Evolutionary conservation across 2,113 vertebrate species (phyloP).

Genomic region (Lepus timidus): DNA sequence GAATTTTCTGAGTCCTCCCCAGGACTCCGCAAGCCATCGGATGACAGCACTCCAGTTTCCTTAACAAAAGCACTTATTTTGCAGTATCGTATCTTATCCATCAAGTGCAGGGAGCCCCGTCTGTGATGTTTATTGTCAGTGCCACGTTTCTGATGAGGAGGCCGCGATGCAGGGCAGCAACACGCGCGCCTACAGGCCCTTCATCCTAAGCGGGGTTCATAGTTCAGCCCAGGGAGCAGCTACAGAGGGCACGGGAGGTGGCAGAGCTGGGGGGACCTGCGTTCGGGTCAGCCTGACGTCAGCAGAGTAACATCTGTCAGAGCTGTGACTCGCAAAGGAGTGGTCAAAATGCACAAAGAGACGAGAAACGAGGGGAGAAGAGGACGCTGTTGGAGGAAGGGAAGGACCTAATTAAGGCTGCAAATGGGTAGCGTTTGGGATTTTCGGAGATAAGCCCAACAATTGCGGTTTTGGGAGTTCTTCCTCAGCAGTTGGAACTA

Average conservation of each 20-base stretch:
- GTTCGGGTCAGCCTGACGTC: background rate
- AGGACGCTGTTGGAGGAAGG: background rate
- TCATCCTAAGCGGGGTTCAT: background rate
- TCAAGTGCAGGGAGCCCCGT: background rate
- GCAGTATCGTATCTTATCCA: background rate
- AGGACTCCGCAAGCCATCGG: background rate
- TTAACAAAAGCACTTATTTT: background rate
- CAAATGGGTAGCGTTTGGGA: background rate
- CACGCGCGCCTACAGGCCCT: rapidly evolving
- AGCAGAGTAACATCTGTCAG: background rate
- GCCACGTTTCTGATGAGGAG: background rate
- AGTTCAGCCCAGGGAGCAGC: too few relatives aligned
- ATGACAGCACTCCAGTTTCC: background rate
- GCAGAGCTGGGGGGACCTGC: too few relatives aligned
- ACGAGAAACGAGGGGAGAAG: background rate
- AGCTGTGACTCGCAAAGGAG: background rate
- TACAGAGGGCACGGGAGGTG: background rate
- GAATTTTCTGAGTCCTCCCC: background rate
- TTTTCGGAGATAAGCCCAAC: background rate
- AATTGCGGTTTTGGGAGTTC: too few relatives aligned
- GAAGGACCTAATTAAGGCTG: constrained; percentile 29
- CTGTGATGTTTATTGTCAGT: background rate
- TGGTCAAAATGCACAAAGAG: background rate
- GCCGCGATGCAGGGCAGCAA: background rate
- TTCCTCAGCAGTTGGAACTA: background rate